These are phyloP conservation scores for Murina feae DNA, from an alignment of 2,113 vertebrate genomes.

Conservation along the genomic window DNA sequence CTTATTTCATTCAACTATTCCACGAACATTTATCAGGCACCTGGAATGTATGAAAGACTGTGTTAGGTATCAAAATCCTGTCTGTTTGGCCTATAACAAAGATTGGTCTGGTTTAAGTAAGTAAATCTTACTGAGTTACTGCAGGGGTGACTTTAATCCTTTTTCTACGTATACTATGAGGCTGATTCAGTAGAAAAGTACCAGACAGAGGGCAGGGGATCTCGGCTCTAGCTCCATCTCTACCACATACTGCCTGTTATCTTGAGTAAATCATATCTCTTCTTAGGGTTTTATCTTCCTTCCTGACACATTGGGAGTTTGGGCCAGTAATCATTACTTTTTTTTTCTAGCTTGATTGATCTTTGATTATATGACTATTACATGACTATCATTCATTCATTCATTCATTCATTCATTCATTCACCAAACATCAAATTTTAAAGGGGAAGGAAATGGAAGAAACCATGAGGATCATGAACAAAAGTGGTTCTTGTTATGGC, in stretches of 20 bases:
- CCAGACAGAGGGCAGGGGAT: not conserved
- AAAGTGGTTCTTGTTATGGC: not conserved
- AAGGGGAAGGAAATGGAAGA: not conserved
- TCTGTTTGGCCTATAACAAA: not conserved
- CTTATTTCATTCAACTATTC: not conserved
- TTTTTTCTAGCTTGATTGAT: not conserved
- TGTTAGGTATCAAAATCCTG: not conserved
- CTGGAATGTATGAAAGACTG: not conserved
- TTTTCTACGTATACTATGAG: not conserved
- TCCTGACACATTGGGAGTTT: not conserved
- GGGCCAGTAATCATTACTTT: not conserved
- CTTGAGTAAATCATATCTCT: not conserved
- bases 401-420: constrained; percentile 22
- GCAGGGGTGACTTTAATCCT: not conserved
- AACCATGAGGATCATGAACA: not conserved
- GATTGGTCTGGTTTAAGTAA: not conserved
- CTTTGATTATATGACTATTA: not conserved
- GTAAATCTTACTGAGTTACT: not conserved
- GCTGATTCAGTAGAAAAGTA: not conserved
- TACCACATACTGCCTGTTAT: not conserved
- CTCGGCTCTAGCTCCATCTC: not conserved
- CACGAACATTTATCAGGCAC: not conserved
- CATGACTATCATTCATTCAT: not conserved
- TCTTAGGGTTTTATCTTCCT: not conserved
- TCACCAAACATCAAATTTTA: not conserved